These are phyloP conservation scores for Ochotona princeps DNA, from an alignment of 2,113 vertebrate genomes.

Conservation along the genomic window DNA sequence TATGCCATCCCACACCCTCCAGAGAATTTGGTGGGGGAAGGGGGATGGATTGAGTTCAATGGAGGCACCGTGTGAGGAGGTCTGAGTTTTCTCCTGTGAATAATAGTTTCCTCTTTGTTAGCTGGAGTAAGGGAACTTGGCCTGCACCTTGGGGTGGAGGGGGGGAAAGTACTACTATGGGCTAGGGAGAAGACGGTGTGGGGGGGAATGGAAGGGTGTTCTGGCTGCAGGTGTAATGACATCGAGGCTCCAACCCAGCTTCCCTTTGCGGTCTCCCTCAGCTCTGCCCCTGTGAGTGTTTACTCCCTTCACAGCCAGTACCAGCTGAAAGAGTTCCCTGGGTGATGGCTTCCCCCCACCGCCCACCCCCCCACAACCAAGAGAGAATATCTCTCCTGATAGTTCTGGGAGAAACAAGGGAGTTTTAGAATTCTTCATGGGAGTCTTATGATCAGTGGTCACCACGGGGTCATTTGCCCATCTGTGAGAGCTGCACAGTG, in stretches of 20 bases:
- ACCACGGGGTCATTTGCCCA: background rate
- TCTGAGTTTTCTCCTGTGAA: constrained; percentile 24
- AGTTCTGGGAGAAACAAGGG: background rate
- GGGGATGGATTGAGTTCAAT: background rate
- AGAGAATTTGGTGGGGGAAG: background rate
- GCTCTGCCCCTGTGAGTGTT: background rate
- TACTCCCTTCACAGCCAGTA: background rate
- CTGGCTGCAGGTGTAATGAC: constrained; percentile 12
- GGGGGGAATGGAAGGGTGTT: too few species aligned
- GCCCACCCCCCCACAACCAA: background rate
- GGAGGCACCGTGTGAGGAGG: background rate
- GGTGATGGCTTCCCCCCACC: background rate
- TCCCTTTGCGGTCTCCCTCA: background rate
- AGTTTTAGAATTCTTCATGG: constrained; percentile 18
- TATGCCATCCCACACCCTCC: background rate
- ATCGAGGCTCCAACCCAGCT: background rate
- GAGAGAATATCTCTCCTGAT: background rate
- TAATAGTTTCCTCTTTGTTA: constrained; percentile 20
- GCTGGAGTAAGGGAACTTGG: too few species aligned
- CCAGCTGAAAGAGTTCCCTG: background rate
- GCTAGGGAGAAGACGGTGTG: too few species aligned
- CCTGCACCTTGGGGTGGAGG: too few species aligned
- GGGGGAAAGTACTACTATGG: too few species aligned
- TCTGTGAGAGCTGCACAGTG: background rate
- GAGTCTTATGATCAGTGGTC: background rate